A percentile compares a stretch with the other conserved stretches of the same genome.
Evolutionary conservation across 2,797 vertebrate genomes (phyloP).

Genomic region (Dendrocincla fuliginosa): DNA sequence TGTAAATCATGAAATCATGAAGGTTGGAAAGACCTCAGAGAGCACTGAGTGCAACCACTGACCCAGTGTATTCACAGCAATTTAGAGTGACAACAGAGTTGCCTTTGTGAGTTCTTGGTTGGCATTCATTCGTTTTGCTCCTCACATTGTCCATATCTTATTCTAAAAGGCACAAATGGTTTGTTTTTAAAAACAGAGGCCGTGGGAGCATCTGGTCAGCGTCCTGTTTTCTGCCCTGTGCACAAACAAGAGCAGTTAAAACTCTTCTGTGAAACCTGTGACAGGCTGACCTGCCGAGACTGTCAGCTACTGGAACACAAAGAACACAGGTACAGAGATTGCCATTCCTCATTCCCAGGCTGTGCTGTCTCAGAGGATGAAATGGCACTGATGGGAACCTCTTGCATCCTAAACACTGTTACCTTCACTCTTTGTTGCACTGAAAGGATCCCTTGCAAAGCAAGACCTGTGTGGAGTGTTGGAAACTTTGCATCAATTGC

Average conservation of each 20-base stretch:
- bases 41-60: neutral
- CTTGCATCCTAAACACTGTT: neutral
- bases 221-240: constrained; percentile 94
- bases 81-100: neutral
- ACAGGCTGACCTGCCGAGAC: constrained; percentile 97
- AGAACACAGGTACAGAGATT: constrained; percentile 89
- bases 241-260: constrained; percentile 99
- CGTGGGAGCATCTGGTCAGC: constrained; percentile 88
- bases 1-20: neutral
- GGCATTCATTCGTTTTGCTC: neutral
- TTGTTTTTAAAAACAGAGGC: constrained; percentile 84
- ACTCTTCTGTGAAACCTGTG: constrained; percentile 98
- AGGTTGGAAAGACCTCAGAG: neutral
- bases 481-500: neutral
- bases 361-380: neutral
- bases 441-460: neutral
- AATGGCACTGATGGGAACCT: neutral
- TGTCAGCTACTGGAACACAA: constrained; percentile 98
- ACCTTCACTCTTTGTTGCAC: neutral
- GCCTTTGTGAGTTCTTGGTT: neutral
- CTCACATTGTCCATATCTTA: neutral
- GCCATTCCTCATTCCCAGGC: neutral
- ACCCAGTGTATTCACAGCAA: neutral
- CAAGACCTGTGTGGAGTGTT: neutral
- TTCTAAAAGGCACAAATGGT: constrained; percentile 63